These are phyloP conservation scores for Brachyistius frenatus DNA, from an alignment of 2,113 vertebrate genomes.

Conservation along the genomic window DNA sequence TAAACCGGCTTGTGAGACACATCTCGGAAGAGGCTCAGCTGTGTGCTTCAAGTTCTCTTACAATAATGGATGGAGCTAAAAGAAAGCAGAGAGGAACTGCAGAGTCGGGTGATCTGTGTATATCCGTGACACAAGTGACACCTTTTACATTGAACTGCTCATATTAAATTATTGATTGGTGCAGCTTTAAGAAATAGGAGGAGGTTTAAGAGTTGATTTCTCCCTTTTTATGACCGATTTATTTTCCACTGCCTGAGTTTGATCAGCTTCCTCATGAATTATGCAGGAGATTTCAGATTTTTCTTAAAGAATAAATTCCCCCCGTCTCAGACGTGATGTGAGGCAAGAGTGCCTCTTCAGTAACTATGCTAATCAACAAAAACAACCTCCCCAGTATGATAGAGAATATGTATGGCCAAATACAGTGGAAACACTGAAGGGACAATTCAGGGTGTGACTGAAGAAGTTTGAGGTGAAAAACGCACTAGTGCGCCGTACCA, in stretches of 20 bases:
- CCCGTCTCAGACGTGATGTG: conserved; percentile 5
- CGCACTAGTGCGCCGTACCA: background rate
- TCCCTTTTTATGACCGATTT: background rate
- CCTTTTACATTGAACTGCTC: too few species aligned
- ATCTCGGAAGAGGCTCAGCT: too few species aligned
- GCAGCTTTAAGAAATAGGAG: conserved; percentile 2
- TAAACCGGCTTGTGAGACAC: too few species aligned
- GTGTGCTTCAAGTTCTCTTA: too few species aligned
- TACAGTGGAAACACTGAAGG: background rate
- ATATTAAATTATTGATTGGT: background rate
- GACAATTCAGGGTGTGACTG: background rate
- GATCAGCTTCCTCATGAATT: conserved; percentile 15
- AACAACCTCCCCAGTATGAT: conserved; percentile 1
- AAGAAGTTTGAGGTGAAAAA: conserved; percentile 14
- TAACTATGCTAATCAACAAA: conserved; percentile 28
- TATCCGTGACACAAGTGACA: too few species aligned
- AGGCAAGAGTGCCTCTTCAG: conserved; percentile 10
- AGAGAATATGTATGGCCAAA: background rate
- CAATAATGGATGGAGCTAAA: too few species aligned
- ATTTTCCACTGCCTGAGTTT: background rate
- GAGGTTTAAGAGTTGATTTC: background rate
- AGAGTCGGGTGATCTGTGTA: too few species aligned
- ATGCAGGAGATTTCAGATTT: conserved; percentile 9
- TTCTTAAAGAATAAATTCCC: background rate
- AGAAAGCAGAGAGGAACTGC: too few species aligned